Evolutionary conservation across 2,797 vertebrate species (phyloP).

Genomic region (Anableps anableps): DNA sequence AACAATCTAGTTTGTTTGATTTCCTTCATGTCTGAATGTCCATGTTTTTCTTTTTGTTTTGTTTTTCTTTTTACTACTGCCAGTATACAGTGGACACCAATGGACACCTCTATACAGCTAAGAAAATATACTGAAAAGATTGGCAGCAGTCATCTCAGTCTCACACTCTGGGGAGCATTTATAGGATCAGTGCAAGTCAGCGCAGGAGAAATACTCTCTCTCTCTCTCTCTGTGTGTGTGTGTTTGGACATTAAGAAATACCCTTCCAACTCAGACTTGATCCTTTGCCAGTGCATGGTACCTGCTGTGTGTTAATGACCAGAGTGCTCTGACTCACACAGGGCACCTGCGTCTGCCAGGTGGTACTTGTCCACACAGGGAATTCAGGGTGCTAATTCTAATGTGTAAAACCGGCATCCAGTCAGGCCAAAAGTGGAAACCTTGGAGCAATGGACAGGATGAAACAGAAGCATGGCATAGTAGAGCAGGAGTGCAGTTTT

Average conservation of each 20-base stretch:
- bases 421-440: conserved; percentile 31
- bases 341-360: conserved; percentile 62
- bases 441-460: conserved; percentile 3
- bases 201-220: conserved; percentile 11
- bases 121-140: conserved; percentile 34
- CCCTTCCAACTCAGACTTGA: conserved; percentile 45
- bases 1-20: conserved; percentile 44
- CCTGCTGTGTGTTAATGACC: conserved; percentile 65
- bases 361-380: conserved; percentile 64
- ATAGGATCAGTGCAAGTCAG: conserved; percentile 48
- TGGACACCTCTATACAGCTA: conserved; percentile 39
- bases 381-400: conserved; percentile 60
- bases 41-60: conserved; percentile 17
- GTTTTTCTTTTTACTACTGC: conserved; percentile 8
- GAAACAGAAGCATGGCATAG: conserved; percentile 9
- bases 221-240: conserved; percentile 9
- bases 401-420: conserved; percentile 50
- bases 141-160: conserved; percentile 44
- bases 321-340: conserved; percentile 56
- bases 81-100: conserved; percentile 9
- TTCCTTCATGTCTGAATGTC: conserved; percentile 53
- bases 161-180: conserved; percentile 54
- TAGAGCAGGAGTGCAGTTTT: conserved; percentile 5
- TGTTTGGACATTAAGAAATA: conserved; percentile 37
- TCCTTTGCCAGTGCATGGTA: conserved; percentile 39